Base-by-base conservation (phyloP, 2,113 vertebrate genomes). In the Pavo muticus region DNA sequence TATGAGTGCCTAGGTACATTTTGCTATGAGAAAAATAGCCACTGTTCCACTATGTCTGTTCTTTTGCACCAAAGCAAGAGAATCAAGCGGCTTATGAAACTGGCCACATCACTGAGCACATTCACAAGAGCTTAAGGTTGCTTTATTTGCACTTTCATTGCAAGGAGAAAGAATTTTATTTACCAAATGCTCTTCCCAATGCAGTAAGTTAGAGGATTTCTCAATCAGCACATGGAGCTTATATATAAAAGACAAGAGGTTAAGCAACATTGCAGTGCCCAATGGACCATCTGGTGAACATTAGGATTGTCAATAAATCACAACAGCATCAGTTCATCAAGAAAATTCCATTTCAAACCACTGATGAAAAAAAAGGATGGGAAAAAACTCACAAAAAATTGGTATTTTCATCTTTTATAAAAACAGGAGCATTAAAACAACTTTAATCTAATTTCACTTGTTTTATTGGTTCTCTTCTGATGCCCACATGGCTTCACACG, bases 231-330 rank as follows among this genome's bases (percentile, higher is more conserved):
- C 80, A 57, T 48, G 63, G 88, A 85, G 35, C 32, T 92, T 79
- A 88, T 87, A 54, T 48, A 91, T 65, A 75, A 95, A 97, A 97
- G 64, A 73, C 54, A 73, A 90, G 94, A 96, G 88, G 93, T 95
- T 94, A 96, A 90, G 76, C 56, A 94, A 88, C 27, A 48, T 37
- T 71, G 63, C 69, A 76, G 77, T 87, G 94, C 87, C 96, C 96
- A 61, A 0, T 45, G 82, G 69, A 40, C 94, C 97, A 97, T 97
- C 97, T 97, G 98, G 92, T 90, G 94, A 96, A 68, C 91, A 94
- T 98, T 97, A 97, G 82, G 89, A 44, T 91, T 93, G 94, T 94
- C 97, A 95, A 97, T 97, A 96, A 97, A 94, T 95, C 92, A 91
- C 64, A 60, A 91, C 96, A 97, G 88, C 92, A 95, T 64, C 88